Evolutionary conservation across 2,113 vertebrate species (phyloP).

Genomic region (Charadrius vociferus): DNA sequence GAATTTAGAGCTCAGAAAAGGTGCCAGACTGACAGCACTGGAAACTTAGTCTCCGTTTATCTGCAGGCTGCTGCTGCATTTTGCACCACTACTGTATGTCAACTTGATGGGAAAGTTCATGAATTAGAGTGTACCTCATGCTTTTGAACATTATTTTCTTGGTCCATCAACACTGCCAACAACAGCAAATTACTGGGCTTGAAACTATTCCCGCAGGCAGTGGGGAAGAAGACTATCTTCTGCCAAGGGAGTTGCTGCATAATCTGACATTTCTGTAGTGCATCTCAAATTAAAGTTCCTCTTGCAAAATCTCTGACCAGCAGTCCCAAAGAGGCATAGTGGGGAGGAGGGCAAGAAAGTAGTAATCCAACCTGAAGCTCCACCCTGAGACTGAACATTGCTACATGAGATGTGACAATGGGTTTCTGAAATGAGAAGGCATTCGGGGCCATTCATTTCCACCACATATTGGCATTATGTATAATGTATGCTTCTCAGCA

Average conservation of each 20-base stretch:
- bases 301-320: not conserved
- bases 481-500: not conserved
- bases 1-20: not conserved
- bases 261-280: not conserved
- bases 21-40: not conserved
- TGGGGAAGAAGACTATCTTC: not conserved
- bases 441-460: not conserved
- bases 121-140: not conserved
- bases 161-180: not conserved
- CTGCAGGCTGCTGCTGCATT: not conserved
- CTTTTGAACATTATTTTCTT: not conserved
- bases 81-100: not conserved
- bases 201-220: not conserved
- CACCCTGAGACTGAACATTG: not conserved
- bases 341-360: not conserved
- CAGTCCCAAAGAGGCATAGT: not conserved
- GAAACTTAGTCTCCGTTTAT: not conserved
- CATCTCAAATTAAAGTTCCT: not conserved
- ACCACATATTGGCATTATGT: not conserved
- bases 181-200: not conserved
- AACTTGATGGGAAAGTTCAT: not conserved
- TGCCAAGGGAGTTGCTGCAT: accelerated
- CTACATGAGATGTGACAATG: not conserved
- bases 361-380: not conserved
- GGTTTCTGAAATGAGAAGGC: not conserved